A percentile compares a stretch with the other conserved stretches of the same genome.
Conservation (phyloP, 2,113 vertebrate genomes). For the Strix aluco region DNA sequence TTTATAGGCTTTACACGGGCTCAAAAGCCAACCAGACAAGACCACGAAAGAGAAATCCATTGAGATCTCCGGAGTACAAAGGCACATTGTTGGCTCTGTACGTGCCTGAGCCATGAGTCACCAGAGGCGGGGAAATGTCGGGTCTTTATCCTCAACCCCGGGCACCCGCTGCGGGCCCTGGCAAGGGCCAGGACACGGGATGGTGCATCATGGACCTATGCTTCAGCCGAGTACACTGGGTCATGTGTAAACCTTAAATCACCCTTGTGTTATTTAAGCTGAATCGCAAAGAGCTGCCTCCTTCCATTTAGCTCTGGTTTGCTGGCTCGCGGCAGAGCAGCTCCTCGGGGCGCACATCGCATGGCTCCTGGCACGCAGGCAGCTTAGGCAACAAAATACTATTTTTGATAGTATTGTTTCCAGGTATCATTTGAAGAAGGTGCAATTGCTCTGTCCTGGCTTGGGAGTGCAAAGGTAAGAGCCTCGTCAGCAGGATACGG, state of each 20-base stretch:
- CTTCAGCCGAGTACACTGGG: rapidly evolving
- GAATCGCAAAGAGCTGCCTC: background rate
- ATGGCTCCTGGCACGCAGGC: rapidly evolving
- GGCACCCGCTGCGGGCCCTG: background rate
- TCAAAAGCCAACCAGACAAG: constrained; percentile 55
- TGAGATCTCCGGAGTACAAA: constrained; percentile 11
- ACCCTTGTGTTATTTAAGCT: background rate
- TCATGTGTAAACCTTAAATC: background rate
- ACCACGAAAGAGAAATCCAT: constrained; percentile 45
- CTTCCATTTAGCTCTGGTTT: background rate
- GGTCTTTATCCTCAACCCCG: background rate
- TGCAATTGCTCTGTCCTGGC: background rate
- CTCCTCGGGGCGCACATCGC: background rate
- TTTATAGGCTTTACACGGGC: constrained; percentile 29
- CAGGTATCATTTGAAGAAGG: background rate
- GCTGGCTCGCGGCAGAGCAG: rapidly evolving
- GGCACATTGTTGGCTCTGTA: constrained; percentile 37
- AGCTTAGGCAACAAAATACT: background rate
- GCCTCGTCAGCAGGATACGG: background rate
- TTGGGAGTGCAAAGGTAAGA: background rate
- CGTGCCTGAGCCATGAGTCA: constrained; percentile 56
- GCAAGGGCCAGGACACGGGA: rapidly evolving
- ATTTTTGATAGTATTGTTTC: rapidly evolving
- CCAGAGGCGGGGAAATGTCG: constrained; percentile 30
- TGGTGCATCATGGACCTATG: rapidly evolving